Evolutionary conservation across 2,888 invertebrate genomes (phyloP).

Genomic region (Diadegma fenestrale): DNA sequence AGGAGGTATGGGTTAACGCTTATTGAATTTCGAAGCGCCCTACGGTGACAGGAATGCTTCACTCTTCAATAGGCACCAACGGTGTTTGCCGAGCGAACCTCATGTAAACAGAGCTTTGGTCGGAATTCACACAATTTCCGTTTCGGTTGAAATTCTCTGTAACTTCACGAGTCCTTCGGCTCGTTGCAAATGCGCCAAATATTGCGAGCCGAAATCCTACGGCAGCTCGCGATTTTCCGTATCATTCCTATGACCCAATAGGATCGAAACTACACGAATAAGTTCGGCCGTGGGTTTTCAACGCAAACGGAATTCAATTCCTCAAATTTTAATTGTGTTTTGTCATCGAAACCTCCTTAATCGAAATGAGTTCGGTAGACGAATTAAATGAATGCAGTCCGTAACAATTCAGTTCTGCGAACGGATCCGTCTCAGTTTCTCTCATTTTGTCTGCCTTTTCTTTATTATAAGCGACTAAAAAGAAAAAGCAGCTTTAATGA

Average conservation of each 20-base stretch:
- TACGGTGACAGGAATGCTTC: slow-evolving; percentile 10
- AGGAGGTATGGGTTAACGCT: background rate
- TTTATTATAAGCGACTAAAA: background rate
- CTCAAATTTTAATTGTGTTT: background rate
- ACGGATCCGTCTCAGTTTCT: background rate
- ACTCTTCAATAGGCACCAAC: background rate
- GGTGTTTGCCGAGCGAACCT: slow-evolving; percentile 13
- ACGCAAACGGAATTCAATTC: too few relatives aligned
- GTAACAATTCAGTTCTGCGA: background rate
- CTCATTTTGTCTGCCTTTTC: background rate
- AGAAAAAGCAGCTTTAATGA: slow-evolving; percentile 28
- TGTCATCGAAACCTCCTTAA: background rate
- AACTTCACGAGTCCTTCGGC: slow-evolving; percentile 2
- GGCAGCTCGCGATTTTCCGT: background rate
- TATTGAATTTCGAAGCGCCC: slow-evolving; percentile 57
- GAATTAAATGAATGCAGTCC: background rate
- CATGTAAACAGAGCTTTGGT: slow-evolving; percentile 16
- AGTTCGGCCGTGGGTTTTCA: too few relatives aligned
- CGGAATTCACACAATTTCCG: slow-evolving; percentile 50
- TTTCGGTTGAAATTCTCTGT: slow-evolving; percentile 43
- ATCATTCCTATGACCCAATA: background rate
- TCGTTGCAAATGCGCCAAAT: slow-evolving; percentile 2
- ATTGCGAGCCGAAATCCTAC: background rate
- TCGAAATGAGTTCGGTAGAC: background rate
- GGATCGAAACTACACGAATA: too few relatives aligned